Conservation (phyloP, 2,888 invertebrate genomes). For the Agriopis leucophaearia region DNA sequence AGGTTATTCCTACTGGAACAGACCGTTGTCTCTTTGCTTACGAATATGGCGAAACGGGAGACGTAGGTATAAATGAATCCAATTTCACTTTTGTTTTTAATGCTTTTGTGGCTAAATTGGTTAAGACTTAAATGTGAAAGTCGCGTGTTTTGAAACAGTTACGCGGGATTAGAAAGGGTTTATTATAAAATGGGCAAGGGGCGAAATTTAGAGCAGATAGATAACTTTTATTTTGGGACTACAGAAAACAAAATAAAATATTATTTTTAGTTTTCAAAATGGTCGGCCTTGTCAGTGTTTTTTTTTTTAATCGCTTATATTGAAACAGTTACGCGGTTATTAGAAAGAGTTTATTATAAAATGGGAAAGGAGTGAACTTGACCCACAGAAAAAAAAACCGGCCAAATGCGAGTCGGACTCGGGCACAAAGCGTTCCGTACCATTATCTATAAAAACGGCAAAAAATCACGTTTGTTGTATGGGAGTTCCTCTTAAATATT, state of each 20-base stretch:
- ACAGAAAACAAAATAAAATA: not conserved
- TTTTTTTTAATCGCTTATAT: too few species aligned
- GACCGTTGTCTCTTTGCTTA: conserved; percentile 48
- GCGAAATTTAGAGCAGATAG: conserved; percentile 9
- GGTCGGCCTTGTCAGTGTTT: not conserved
- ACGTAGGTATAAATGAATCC: conserved; percentile 79
- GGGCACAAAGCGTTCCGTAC: too few species aligned
- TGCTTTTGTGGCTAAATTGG: conserved; percentile 60
- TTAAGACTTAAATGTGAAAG: conserved; percentile 34
- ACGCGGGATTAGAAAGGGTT: conserved; percentile 43
- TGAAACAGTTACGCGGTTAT: too few species aligned
- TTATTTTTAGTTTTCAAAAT: not conserved
- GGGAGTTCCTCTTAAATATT: too few species aligned
- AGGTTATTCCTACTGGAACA: not conserved
- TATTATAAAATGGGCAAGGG: conserved; percentile 34
- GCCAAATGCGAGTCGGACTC: too few species aligned
- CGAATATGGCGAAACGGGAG: conserved; percentile 60
- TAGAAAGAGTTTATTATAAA: too few species aligned
- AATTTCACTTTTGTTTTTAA: conserved; percentile 72
- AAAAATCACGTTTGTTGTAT: too few species aligned
- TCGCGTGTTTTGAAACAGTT: conserved; percentile 44
- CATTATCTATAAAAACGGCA: too few species aligned
- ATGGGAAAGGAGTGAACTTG: too few species aligned
- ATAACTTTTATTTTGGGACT: conserved; percentile 9
- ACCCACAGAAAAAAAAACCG: too few species aligned